Conservation (phyloP, 1,140 invertebrate species). For the Drosophila carrolli region DNA sequence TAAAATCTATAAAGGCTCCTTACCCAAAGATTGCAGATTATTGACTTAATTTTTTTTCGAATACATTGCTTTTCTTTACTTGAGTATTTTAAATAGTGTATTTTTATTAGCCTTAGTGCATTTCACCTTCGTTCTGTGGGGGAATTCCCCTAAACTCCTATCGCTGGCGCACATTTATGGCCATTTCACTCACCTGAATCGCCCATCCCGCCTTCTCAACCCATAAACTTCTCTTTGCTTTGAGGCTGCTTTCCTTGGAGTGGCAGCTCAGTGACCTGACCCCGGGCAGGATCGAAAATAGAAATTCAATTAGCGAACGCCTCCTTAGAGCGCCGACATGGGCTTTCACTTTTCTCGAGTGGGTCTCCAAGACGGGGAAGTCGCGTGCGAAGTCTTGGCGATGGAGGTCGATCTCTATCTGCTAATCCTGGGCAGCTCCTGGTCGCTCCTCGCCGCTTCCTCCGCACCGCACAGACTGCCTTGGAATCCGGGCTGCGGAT, state of each 20-base stretch:
- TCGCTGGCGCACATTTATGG: constrained; percentile 45
- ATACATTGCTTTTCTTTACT: background rate
- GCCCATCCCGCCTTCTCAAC: constrained; percentile 49
- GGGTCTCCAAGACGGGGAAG: constrained; percentile 22
- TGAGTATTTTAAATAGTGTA: background rate
- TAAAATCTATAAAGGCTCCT: too few relatives aligned
- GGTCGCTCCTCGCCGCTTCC: constrained; percentile 42
- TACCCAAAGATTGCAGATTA: too few relatives aligned
- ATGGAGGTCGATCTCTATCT: constrained; percentile 64
- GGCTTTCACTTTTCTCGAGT: constrained; percentile 66
- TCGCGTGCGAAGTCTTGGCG: constrained; percentile 65
- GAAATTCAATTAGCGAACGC: constrained; percentile 70
- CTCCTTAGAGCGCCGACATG: background rate
- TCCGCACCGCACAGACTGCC: constrained; percentile 49
- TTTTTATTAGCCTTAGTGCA: constrained; percentile 3
- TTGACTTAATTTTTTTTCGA: too few relatives aligned
- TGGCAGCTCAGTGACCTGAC: too few relatives aligned
- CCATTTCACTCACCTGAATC: constrained; percentile 64
- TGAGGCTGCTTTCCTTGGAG: constrained; percentile 33
- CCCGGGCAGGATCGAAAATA: constrained; percentile 58
- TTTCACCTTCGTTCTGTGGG: background rate
- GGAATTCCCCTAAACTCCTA: background rate
- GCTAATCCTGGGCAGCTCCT: constrained; percentile 41
- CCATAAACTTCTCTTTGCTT: constrained; percentile 24
- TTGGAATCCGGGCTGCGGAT: constrained; percentile 35